phyloP scores from a whole-genome alignment of 1,140 invertebrate species.

The Calliopsis andreniformis region DNA sequence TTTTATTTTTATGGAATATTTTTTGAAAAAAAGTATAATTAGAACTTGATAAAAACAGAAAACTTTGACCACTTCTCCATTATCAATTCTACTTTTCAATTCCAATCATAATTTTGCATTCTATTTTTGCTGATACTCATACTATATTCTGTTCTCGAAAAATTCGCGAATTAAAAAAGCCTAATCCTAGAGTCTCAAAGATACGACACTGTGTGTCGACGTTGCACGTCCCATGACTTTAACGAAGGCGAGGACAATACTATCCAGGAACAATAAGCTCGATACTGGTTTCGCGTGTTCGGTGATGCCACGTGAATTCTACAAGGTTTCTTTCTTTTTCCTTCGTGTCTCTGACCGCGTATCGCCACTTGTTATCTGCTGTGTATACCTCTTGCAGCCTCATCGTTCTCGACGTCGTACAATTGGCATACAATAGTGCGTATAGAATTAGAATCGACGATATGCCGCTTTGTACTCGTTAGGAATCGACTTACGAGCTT shows the following conservation, averaged over 20 bases:
- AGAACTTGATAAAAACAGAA: too few relatives aligned
- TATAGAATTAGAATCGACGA: constrained; percentile 52
- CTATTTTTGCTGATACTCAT: too few relatives aligned
- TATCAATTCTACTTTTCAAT: too few relatives aligned
- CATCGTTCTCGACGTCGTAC: constrained; percentile 40
- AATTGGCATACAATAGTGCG: constrained; percentile 52
- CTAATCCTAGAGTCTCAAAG: too few relatives aligned
- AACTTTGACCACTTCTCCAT: too few relatives aligned
- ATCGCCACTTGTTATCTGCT: constrained; percentile 42
- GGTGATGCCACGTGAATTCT: constrained; percentile 20
- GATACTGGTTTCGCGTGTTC: constrained; percentile 32
- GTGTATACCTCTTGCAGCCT: constrained; percentile 24
- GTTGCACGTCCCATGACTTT: neutral
- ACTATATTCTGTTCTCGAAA: too few relatives aligned
- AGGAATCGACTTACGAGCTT: constrained; percentile 49
- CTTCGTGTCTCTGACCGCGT: constrained; percentile 22
- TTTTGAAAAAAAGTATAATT: too few relatives aligned
- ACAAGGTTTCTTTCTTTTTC: neutral
- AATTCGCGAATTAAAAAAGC: too few relatives aligned
- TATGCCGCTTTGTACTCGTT: constrained; percentile 53
- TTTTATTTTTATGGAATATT: too few relatives aligned
- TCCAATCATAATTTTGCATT: too few relatives aligned
- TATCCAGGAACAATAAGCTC: constrained; percentile 42
- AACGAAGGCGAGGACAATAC: constrained; percentile 44
- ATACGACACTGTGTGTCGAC: too few relatives aligned